Conservation (phyloP, 2,888 invertebrate species). For the Autographa gamma region DNA sequence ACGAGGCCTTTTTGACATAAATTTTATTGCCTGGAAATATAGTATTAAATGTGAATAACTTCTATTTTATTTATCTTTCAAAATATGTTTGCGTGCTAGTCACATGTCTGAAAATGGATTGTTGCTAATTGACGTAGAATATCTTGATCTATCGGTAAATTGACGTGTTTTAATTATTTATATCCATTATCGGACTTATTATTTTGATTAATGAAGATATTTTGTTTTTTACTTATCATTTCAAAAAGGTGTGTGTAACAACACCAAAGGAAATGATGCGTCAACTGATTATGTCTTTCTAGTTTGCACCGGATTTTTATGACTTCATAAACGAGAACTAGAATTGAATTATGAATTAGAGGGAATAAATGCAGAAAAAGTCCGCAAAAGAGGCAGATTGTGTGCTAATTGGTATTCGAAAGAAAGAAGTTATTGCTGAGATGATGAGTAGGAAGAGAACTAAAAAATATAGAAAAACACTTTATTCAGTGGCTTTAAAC, state of each 20-base stretch:
- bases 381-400: too few species aligned
- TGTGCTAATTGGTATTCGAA: too few species aligned
- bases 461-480: too few species aligned
- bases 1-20: too few species aligned
- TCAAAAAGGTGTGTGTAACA: constrained; percentile 1
- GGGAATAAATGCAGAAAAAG: too few species aligned
- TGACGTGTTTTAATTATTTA: constrained; percentile 11
- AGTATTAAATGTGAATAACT: too few species aligned
- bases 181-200: constrained; percentile 22
- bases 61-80: background rate
- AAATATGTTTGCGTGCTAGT: background rate
- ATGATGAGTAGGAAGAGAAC: too few species aligned
- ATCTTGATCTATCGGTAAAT: constrained; percentile 37
- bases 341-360: too few species aligned
- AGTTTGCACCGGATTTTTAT: background rate
- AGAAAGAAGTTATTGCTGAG: too few species aligned
- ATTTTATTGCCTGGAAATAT: background rate
- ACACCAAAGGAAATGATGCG: constrained; percentile 1
- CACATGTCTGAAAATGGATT: constrained; percentile 16
- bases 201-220: constrained; percentile 12
- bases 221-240: constrained; percentile 13
- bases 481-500: too few species aligned
- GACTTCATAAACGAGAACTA: too few species aligned
- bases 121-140: constrained; percentile 27
- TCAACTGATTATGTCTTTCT: background rate